These are phyloP conservation scores for Ceratothoa steindachneri DNA, from an alignment of 2,888 invertebrate species.

Conservation along the genomic window DNA sequence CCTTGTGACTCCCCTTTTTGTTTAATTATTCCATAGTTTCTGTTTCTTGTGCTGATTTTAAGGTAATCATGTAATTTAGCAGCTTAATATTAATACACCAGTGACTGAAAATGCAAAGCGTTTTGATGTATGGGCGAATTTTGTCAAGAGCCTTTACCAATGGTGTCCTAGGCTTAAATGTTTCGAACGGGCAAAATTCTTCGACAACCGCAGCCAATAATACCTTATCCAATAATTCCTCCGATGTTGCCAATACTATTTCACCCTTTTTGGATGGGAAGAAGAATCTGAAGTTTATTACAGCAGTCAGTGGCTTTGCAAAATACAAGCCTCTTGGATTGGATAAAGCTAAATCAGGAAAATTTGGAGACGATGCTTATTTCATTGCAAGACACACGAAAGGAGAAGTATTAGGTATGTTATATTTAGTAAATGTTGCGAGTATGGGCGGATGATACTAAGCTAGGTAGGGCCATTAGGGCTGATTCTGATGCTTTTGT, in stretches of 20 bases:
- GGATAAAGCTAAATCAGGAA: constrained; percentile 58
- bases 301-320: constrained; percentile 88
- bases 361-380: constrained; percentile 97
- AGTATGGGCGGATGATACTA: too few species aligned
- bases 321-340: constrained; percentile 56
- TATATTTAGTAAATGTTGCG: too few species aligned
- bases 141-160: constrained; percentile 45
- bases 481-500: too few species aligned
- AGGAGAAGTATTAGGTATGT: constrained; percentile 87
- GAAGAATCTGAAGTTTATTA: constrained; percentile 59
- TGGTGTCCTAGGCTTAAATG: constrained; percentile 32
- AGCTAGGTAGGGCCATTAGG: too few species aligned
- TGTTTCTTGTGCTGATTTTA: too few species aligned
- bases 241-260: constrained; percentile 3
- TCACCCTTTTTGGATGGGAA: constrained; percentile 8
- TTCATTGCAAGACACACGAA: constrained; percentile 71
- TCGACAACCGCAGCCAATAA: constrained; percentile 17
- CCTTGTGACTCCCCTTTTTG: too few species aligned
- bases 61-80: too few species aligned
- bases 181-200: not conserved
- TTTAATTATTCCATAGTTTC: too few species aligned
- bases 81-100: too few species aligned
- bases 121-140: constrained; percentile 41
- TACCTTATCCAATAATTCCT: not conserved
- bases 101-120: constrained; percentile 46